Conservation (phyloP, 2,888 invertebrate genomes). For the Pedicia rivosa region DNA sequence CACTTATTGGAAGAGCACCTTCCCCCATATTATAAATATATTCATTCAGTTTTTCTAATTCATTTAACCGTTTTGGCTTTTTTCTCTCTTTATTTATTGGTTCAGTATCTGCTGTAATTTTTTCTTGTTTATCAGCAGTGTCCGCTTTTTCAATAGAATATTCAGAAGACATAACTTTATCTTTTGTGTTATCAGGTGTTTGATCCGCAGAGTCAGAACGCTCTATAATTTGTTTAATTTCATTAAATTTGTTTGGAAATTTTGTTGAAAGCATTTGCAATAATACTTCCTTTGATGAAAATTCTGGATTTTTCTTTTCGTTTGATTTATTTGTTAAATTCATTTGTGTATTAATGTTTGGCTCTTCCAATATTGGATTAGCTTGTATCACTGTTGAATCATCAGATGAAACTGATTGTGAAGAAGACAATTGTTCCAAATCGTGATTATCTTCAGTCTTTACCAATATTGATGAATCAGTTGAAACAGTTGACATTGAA, state of each 20-base stretch:
- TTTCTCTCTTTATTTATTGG: conserved; percentile 12
- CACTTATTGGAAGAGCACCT: conserved; percentile 40
- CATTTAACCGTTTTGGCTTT: conserved; percentile 21
- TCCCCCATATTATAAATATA: conserved; percentile 47
- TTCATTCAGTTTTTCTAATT: conserved; percentile 43
- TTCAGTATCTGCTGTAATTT: conserved; percentile 11
- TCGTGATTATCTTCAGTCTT: no score
- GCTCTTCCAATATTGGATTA: no score
- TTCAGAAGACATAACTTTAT: background rate
- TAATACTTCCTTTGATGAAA: conserved; percentile 15
- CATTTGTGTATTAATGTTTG: no score
- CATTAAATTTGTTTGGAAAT: conserved; percentile 16
- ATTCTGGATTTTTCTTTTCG: conserved; percentile 16
- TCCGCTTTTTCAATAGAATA: background rate
- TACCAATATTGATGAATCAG: no score
- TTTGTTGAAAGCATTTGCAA: conserved; percentile 18
- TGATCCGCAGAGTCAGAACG: conserved; percentile 8
- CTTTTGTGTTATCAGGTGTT: conserved; percentile 1
- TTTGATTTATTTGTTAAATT: conserved; percentile 14
- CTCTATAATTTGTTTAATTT: conserved; percentile 17
- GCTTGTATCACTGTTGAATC: conserved; percentile 11
- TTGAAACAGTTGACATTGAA: no score
- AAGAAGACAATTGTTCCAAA: no score
- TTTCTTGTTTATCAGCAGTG: background rate
- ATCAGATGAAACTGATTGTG: conserved; percentile 4